Evolutionary conservation across 1,140 invertebrate genomes (phyloP).

Genomic region (Solenopsis fugax): DNA sequence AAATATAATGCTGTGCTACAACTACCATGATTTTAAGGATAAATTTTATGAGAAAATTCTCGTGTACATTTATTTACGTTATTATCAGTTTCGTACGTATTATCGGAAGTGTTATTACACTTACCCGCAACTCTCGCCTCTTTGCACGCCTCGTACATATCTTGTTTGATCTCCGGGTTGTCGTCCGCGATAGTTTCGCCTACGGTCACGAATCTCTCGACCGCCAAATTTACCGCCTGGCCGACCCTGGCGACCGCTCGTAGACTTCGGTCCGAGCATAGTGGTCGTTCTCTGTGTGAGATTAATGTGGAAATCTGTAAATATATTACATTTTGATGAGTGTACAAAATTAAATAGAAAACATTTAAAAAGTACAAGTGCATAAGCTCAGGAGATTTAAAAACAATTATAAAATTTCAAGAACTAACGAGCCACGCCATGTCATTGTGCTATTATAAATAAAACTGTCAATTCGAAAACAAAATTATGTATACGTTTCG

Average conservation of each 20-base stretch:
- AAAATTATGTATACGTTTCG: too few relatives aligned
- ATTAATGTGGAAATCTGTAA: conserved; percentile 97
- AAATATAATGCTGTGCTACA: too few relatives aligned
- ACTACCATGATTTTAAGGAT: too few relatives aligned
- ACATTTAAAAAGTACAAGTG: not conserved
- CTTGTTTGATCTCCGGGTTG: conserved; percentile 97
- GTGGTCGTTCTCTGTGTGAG: conserved; percentile 87
- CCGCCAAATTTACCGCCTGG: conserved; percentile 97
- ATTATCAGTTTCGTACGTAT: not conserved
- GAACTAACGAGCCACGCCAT: too few relatives aligned
- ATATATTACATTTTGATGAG: conserved; percentile 57
- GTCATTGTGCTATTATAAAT: too few relatives aligned
- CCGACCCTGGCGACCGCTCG: conserved; percentile 96
- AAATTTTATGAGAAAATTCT: too few relatives aligned
- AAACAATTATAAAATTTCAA: too few relatives aligned
- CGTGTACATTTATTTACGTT: not conserved
- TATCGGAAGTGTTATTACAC: conserved; percentile 26
- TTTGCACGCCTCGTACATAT: conserved; percentile 99
- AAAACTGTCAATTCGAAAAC: too few relatives aligned
- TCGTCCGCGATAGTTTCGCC: conserved; percentile 99
- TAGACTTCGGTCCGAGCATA: conserved; percentile 87
- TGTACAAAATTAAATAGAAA: not conserved
- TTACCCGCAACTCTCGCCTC: conserved; percentile 97
- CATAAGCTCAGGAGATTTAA: too few relatives aligned
- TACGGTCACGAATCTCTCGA: conserved; percentile 98